Base-by-base conservation (phyloP, 1,140 invertebrate genomes). In the Aphelenchoides avenae region DNA sequence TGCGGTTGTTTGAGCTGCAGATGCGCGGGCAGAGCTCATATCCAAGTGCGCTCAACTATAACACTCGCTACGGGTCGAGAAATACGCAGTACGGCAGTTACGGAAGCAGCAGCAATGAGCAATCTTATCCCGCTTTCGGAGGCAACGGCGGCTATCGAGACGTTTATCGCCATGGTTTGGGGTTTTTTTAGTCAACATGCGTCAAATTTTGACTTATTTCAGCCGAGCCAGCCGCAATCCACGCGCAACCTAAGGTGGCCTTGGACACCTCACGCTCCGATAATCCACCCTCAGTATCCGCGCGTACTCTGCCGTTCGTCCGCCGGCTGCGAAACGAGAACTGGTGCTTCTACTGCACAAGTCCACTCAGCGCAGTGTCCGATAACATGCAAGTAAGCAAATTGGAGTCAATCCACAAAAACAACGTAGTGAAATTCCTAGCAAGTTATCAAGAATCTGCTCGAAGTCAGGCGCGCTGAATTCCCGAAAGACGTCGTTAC, bases 401-500 rank as follows among this genome's bases (percentile, higher is more conserved):
- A n/a, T n/a, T n/a, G n/a, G n/a, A n/a, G n/a, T n/a, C n/a, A n/a
- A n/a, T n/a, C n/a, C n/a, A n/a, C n/a, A 42, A 9, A 39, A 41
- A 7, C 51, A 15, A 9, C 51, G 27, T 15, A 49, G 7, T 13
- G 26, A 27, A 60, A 40, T 66, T 1, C 22, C 15, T 29, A 11
- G 22, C 20, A 53, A 34, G 62, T 58, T 3, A 34, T 64, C 15
- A 31, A 39, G 29, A 64, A 52, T 63, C 57, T 64, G 18, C 37
- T 66, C 26, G 42, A 70, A 42, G 66, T 66, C 26, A 39, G 67
- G 26, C 24, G 65, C 7, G 41, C 52, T 15, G 30, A 41, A 7
- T 66, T 40, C 31, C 65, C 66, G 29, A 47, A 64, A 13, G 64
- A 27, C 3, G 49, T 56, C 36, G 51, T 71, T 13, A 63, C 57